These are phyloP conservation scores for Prionailurus bengalensis DNA, from an alignment of 2,113 vertebrate species.

Conservation along the genomic window DNA sequence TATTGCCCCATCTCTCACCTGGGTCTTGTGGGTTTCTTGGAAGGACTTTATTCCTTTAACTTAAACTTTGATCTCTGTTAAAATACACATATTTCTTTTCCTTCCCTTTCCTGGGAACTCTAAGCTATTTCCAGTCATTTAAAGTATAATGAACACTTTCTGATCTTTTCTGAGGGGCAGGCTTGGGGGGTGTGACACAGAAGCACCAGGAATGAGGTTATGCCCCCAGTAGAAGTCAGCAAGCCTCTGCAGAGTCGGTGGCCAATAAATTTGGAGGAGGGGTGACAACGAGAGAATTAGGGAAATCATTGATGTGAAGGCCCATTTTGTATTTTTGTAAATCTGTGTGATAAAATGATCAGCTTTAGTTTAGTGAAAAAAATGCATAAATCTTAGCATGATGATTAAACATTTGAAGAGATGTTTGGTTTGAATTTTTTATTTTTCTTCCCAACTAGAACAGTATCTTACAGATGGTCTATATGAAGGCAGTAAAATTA, in stretches of 20 bases:
- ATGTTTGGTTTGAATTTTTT: slow-evolving; percentile 22
- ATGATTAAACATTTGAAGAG: not conserved
- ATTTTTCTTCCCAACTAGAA: not conserved
- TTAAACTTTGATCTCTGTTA: not conserved
- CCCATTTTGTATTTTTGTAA: not conserved
- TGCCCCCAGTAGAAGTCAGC: rapidly evolving
- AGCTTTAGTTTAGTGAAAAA: not conserved
- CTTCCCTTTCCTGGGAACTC: not conserved
- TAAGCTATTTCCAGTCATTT: not conserved
- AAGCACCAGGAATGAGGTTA: not conserved
- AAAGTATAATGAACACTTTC: not conserved
- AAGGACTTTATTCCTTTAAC: not conserved
- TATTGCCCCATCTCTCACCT: not conserved
- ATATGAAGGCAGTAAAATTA: not conserved
- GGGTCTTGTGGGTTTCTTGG: not conserved
- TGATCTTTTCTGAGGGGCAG: not conserved
- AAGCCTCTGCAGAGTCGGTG: rapidly evolving
- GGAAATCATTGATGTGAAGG: too few relatives aligned
- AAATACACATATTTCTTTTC: not conserved
- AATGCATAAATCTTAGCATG: not conserved
- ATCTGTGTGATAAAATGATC: not conserved
- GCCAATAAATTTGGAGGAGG: not conserved
- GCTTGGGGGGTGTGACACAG: not conserved
- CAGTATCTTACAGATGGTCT: not conserved
- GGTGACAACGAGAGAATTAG: not conserved